These are phyloP conservation scores for Ariolimax columbianus DNA, from an alignment of 2,888 invertebrate species.

Conservation along the genomic window DNA sequence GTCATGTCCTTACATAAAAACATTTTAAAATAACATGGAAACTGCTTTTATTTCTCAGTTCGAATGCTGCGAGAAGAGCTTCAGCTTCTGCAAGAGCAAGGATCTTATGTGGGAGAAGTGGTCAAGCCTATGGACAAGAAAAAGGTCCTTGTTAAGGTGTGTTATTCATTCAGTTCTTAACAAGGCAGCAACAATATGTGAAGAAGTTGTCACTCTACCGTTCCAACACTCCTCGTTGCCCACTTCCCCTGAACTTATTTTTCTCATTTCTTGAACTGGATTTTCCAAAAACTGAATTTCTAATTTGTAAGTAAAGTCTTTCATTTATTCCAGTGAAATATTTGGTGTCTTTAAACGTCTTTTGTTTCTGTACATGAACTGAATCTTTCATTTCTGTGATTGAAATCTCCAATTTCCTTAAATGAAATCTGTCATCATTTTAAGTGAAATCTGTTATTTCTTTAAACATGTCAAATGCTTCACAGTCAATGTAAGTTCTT, in stretches of 20 bases:
- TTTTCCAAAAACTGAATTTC: not conserved
- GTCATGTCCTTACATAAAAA: no score
- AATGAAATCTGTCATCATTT: no score
- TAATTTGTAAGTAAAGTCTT: no score
- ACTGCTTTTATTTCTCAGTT: conserved; percentile 83
- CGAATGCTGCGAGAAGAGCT: conserved; percentile 98
- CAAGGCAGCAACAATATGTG: not conserved
- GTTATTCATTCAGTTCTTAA: not conserved
- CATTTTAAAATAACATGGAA: no score
- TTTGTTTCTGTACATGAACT: no score
- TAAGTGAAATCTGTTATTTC: no score
- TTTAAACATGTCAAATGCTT: no score
- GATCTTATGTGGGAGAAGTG: conserved; percentile 99
- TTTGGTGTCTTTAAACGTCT: no score
- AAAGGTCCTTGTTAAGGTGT: conserved; percentile 95
- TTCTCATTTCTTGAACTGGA: not conserved
- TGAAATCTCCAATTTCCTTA: no score
- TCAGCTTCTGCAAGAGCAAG: conserved; percentile 95
- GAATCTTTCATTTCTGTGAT: no score
- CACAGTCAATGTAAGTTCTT: no score
- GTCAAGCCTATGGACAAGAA: conserved; percentile 99
- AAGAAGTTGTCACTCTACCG: not conserved
- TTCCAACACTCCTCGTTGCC: not conserved
- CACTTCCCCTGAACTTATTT: not conserved
- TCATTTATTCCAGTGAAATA: no score